Percentiles rank a stretch among this genome's conserved stretches.
Conservation (phyloP, 2,888 invertebrate genomes). For the Cosmia trapezina region DNA sequence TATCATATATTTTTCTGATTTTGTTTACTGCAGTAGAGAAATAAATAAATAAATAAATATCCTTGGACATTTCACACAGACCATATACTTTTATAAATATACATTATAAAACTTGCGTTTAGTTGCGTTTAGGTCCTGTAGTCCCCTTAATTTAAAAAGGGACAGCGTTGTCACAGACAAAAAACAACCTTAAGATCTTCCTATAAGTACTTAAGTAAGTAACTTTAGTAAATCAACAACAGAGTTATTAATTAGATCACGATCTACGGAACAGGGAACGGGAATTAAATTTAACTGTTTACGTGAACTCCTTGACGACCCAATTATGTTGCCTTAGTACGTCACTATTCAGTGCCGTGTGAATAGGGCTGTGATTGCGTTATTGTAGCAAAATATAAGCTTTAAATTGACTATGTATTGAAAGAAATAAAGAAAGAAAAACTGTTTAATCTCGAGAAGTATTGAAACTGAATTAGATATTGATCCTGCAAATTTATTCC, state of each 20-base stretch:
- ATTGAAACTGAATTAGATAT: neutral
- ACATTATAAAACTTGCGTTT: too few species aligned
- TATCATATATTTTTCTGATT: too few species aligned
- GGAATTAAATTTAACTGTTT: conserved; percentile 46
- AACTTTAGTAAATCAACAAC: conserved; percentile 29
- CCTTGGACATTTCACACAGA: too few species aligned
- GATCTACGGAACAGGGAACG: conserved; percentile 28
- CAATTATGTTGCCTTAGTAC: conserved; percentile 41
- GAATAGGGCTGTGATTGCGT: conserved; percentile 26
- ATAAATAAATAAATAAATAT: too few species aligned
- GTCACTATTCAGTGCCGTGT: conserved; percentile 22
- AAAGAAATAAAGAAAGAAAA: too few species aligned
- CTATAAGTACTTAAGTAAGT: neutral
- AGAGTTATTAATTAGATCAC: conserved; percentile 48
- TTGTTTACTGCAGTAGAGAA: too few species aligned
- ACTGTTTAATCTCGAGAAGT: too few species aligned
- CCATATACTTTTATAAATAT: too few species aligned
- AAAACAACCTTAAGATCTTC: neutral
- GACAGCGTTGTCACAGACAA: too few species aligned
- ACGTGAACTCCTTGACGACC: conserved; percentile 40
- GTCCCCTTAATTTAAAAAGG: too few species aligned
- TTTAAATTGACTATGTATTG: conserved; percentile 13
- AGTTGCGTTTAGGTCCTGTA: too few species aligned
- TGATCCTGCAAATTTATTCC: neutral
- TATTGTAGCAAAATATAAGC: neutral